Base-by-base conservation (phyloP, 2,797 vertebrate genomes). In the Amazonetta brasiliensis region DNA sequence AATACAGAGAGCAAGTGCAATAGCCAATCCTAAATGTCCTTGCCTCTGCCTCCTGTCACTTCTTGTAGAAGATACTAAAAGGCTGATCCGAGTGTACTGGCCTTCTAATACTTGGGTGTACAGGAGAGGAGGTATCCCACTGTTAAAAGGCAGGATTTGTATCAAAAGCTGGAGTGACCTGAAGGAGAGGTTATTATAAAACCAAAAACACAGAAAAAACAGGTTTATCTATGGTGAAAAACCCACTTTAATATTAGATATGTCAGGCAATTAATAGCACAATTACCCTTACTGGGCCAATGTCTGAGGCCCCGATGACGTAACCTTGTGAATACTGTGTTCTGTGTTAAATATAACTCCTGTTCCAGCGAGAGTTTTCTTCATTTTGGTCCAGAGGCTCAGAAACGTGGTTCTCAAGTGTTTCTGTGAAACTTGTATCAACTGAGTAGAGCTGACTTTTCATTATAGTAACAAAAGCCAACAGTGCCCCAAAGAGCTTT, bases 371-470 rank as follows among this genome's bases (percentile, higher is more conserved):
- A 59, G 72, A 8, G 6, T 8, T 39, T 84, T 79, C 62, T 44
- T 85, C 23, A 8, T 68, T 54, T 83, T 75, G 37, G 37, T 71
- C 35, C 17, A 48, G 43, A 60, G n/a, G 31, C 14, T 41, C 79
- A 41, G 43, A 66, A 86, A 52, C 16, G 3, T 54, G 31, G 3
- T 90, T 81, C 33, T 76, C 12, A 43, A 58, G 43, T 4, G 8
- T 2, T 41, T 39, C 9, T 0, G 8, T 89, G 39, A 60, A 48
- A 63, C 48, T 87, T 0, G 0, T 28, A 39, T 56, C 14, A 48
- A 1, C 14, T 59, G 75, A 73, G 26, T 9, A 39, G 18, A 25
- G 31, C 63, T 79, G 72, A 25, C 19, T 74, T 74, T 33, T 33
- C 71, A 41, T 7, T 87, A 26, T 58, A 66, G 33, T 31, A 35